phyloP scores from a whole-genome alignment of 2,113 vertebrate species.

The Rhea pennata region DNA sequence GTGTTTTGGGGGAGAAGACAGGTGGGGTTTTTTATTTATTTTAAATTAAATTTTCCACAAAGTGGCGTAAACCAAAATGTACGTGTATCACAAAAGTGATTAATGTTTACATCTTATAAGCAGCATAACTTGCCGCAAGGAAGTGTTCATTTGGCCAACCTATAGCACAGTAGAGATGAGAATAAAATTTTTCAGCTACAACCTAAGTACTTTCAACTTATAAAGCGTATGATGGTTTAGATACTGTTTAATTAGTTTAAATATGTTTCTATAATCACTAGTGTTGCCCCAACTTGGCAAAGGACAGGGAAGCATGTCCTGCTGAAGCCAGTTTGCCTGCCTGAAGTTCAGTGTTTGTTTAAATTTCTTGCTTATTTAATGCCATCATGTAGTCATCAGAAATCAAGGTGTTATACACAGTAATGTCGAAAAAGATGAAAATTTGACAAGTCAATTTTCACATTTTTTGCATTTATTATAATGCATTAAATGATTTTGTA shows the following conservation, averaged over 20 bases:
- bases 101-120: background rate
- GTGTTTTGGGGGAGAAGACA: background rate
- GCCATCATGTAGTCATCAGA: background rate
- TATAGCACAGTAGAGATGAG: background rate
- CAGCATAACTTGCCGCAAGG: background rate
- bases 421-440: background rate
- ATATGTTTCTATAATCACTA: accelerated
- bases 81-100: too few relatives aligned
- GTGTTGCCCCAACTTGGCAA: background rate
- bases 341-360: background rate
- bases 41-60: background rate
- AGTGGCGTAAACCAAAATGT: background rate
- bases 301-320: accelerated
- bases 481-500: background rate
- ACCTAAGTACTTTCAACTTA: background rate
- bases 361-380: background rate
- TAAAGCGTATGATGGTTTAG: background rate
- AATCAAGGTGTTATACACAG: background rate
- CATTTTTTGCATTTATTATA: background rate
- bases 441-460: background rate
- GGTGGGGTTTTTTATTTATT: too few relatives aligned
- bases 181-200: background rate
- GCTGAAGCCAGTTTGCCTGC: background rate
- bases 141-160: background rate
- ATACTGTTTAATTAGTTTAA: background rate